Conservation (phyloP, 2,797 vertebrate species). For the Ataeniobius toweri region DNA sequence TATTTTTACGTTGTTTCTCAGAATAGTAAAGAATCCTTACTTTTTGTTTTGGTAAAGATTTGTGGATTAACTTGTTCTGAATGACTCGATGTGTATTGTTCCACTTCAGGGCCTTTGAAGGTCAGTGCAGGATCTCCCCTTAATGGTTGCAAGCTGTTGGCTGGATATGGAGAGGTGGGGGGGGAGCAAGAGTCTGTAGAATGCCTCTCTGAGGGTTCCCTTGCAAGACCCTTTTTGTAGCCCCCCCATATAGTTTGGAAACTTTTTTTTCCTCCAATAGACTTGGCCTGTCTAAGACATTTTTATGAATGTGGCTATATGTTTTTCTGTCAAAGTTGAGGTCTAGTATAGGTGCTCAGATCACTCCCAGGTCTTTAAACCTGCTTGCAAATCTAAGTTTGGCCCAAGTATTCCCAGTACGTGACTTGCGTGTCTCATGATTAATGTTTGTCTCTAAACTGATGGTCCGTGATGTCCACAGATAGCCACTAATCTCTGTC, state of each 20-base stretch:
- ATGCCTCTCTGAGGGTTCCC: conserved; percentile 66
- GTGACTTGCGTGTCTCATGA: conserved; percentile 59
- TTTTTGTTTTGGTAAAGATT: conserved; percentile 66
- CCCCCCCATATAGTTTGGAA: conserved; percentile 54
- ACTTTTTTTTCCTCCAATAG: conserved; percentile 66
- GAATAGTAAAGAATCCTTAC: conserved; percentile 32
- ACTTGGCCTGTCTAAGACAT: conserved; percentile 63
- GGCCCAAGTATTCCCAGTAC: conserved; percentile 42
- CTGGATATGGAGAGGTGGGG: conserved; percentile 62
- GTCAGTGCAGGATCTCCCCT: conserved; percentile 79
- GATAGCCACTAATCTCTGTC: conserved; percentile 42
- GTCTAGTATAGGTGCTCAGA: conserved; percentile 37
- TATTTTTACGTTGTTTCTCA: conserved; percentile 46
- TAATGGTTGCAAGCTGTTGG: conserved; percentile 86
- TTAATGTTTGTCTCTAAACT: conserved; percentile 60
- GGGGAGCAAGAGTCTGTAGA: conserved; percentile 56
- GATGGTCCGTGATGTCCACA: conserved; percentile 53
- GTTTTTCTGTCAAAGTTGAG: conserved; percentile 62
- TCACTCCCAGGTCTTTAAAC: conserved; percentile 30
- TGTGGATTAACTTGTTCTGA: conserved; percentile 80
- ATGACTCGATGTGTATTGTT: conserved; percentile 81
- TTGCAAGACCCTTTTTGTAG: conserved; percentile 51
- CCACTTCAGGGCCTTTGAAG: conserved; percentile 79
- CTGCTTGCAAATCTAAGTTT: conserved; percentile 56
- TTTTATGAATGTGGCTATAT: conserved; percentile 62